These are phyloP conservation scores for Seriola rivoliana DNA, from an alignment of 2,113 vertebrate species.

Conservation along the genomic window DNA sequence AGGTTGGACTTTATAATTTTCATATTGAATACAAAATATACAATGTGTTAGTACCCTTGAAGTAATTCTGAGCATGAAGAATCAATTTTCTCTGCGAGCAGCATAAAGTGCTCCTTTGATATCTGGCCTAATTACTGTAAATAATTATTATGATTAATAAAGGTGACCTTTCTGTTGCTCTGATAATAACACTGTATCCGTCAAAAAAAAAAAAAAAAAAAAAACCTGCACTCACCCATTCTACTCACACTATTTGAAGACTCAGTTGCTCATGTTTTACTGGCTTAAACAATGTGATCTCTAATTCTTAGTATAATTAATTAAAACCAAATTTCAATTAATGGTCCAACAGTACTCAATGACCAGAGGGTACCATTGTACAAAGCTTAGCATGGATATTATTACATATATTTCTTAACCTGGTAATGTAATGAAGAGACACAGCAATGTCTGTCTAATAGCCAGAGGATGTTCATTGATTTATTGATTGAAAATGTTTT, in stretches of 20 bases:
- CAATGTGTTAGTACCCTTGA: conserved; percentile 50
- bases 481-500: too few species aligned
- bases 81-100: conserved; percentile 71
- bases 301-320: conserved; percentile 49
- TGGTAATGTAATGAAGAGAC: conserved; percentile 10
- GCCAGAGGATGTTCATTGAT: neutral
- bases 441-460: neutral
- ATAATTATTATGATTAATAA: conserved; percentile 82
- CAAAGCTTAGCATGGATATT: conserved; percentile 30
- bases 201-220: conserved; percentile 42
- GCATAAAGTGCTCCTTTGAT: conserved; percentile 69
- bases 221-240: conserved; percentile 35
- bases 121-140: conserved; percentile 79
- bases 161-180: conserved; percentile 79
- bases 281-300: conserved; percentile 44
- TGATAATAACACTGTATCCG: conserved; percentile 61
- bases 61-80: conserved; percentile 72
- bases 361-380: conserved; percentile 35
- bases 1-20: conserved; percentile 42
- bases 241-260: conserved; percentile 47
- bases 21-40: conserved; percentile 41
- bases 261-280: conserved; percentile 30
- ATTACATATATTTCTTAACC: conserved; percentile 10
- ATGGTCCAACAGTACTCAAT: conserved; percentile 46
- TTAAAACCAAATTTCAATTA: conserved; percentile 66